Conservation (phyloP, 2,113 vertebrate genomes). For the Plotosus lineatus region DNA sequence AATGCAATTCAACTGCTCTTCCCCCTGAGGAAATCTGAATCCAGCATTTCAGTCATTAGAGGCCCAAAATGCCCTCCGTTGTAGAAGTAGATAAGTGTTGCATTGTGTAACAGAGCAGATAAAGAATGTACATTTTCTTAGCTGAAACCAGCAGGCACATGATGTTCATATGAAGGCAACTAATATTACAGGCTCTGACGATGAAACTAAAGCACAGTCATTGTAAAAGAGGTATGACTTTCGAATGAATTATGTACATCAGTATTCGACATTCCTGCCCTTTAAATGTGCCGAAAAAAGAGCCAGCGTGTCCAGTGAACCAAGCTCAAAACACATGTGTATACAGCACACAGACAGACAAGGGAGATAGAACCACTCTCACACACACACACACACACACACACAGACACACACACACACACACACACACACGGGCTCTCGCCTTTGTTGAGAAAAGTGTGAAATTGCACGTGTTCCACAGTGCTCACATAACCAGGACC, state of each 20-base stretch:
- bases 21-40: constrained; percentile 31
- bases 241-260: constrained; percentile 11
- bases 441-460: not conserved
- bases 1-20: constrained; percentile 28
- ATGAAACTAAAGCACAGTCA: constrained; percentile 51
- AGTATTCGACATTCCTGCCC: not conserved
- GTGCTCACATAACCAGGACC: constrained; percentile 31
- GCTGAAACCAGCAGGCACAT: constrained; percentile 49
- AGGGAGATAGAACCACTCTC: not conserved
- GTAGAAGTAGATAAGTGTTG: constrained; percentile 33
- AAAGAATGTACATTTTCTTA: constrained; percentile 38
- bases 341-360: too few relatives aligned
- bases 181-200: constrained; percentile 51
- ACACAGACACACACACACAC: not conserved
- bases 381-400: not conserved
- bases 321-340: not conserved
- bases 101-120: constrained; percentile 44
- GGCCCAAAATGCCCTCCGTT: not conserved
- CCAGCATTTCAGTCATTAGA: constrained; percentile 40
- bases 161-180: constrained; percentile 54
- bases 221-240: constrained; percentile 59
- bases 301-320: not conserved
- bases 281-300: not conserved
- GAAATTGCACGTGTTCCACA: not conserved
- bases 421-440: not conserved